phyloP scores from a whole-genome alignment of 92 coral and sea anemone genomes.

The Parazoanthus atlanticus region DNA sequence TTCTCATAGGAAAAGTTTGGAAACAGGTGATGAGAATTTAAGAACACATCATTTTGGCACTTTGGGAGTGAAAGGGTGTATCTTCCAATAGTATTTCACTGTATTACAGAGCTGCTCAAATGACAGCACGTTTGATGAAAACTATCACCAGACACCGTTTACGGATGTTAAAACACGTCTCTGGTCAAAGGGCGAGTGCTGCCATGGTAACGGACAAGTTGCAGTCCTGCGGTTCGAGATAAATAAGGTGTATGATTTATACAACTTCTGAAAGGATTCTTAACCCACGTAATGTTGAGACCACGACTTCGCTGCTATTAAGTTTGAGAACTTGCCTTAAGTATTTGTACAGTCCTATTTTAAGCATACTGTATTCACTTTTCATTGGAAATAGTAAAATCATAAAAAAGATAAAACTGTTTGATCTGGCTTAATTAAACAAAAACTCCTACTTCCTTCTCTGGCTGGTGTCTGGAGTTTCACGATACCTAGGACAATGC shows the following conservation, averaged over 20 bases:
- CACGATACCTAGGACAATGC: background rate
- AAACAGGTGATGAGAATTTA: too few species aligned
- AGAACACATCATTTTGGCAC: too few species aligned
- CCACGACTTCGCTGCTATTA: background rate
- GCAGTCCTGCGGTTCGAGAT: too few species aligned
- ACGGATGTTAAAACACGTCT: background rate
- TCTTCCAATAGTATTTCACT: too few species aligned
- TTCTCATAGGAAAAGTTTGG: too few species aligned
- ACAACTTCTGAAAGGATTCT: background rate
- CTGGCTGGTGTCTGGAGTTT: background rate
- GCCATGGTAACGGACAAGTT: background rate
- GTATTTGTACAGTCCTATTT: background rate
- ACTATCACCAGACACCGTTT: background rate
- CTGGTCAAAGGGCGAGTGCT: background rate
- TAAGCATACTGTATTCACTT: background rate
- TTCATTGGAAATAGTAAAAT: conserved; percentile 11
- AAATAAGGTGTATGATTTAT: too few species aligned
- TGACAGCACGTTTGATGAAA: background rate
- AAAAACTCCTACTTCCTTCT: background rate
- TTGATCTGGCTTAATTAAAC: background rate
- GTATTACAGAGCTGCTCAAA: too few species aligned
- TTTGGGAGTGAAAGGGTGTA: too few species aligned
- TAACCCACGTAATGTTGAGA: background rate
- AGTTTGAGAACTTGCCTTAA: background rate
- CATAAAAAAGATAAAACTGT: conserved; percentile 20